Evolutionary conservation across 2,888 invertebrate genomes (phyloP).

Genomic region (Unio delphinus): DNA sequence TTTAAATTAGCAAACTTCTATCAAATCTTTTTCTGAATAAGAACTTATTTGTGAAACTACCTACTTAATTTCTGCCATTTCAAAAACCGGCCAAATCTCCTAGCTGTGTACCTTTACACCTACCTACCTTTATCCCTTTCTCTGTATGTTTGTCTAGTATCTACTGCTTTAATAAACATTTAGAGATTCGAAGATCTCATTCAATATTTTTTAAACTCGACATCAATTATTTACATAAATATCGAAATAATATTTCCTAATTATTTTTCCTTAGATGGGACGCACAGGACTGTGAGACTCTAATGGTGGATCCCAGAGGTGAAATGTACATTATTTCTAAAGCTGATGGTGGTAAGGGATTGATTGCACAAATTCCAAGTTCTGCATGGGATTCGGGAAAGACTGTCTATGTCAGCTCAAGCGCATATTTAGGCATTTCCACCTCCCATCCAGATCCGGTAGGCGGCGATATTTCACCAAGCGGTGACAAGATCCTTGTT

Average conservation of each 20-base stretch:
- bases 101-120: too few species aligned
- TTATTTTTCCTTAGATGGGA: constrained; percentile 15
- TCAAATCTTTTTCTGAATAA: too few species aligned
- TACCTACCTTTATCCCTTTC: too few species aligned
- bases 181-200: too few species aligned
- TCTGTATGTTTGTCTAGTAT: too few species aligned
- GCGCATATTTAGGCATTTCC: constrained; percentile 18
- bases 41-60: too few species aligned
- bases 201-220: too few species aligned
- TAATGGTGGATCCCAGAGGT: constrained; percentile 17
- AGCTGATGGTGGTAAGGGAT: background rate
- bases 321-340: constrained; percentile 22
- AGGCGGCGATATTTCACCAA: constrained; percentile 40
- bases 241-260: background rate
- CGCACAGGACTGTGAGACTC: constrained; percentile 22
- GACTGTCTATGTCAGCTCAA: constrained; percentile 16
- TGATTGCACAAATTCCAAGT: constrained; percentile 29
- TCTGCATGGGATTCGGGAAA: constrained; percentile 27
- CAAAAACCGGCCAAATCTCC: too few species aligned
- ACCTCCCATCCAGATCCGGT: constrained; percentile 19
- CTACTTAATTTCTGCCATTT: too few species aligned
- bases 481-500: constrained; percentile 20
- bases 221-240: too few species aligned
- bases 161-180: too few species aligned
- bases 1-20: too few species aligned